Evolutionary conservation across 2,888 invertebrate genomes (phyloP), one percentile per base, ranked within the genome.

Genomic region (Lasioglossum marginatum): DNA sequence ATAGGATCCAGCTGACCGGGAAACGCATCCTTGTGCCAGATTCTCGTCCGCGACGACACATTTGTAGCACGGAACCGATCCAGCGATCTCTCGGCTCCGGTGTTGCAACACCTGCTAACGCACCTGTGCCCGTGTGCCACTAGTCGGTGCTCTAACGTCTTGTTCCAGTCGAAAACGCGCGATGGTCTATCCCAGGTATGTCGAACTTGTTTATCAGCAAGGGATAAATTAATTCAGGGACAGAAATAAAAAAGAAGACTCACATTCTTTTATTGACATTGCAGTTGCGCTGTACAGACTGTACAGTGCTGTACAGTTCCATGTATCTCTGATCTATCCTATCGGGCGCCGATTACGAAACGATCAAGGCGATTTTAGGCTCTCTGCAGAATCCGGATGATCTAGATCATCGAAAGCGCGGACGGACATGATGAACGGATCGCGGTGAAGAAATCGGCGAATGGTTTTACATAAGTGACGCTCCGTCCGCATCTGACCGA

Each of bases 1-100:
- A 82, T 79, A 80, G 76, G 78, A 87, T 84, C 45, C 68, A 57
- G 48, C 72, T 75, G 81, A 86, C 70, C 72, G 82, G 48, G 34
- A 80, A 63, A 76, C 75, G 81, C 83, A 89, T 89, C 89, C 91
- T 91, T 90, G 90, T 88, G 86, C 89, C 79, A 88, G 72, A 90
- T 90, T 73, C 79, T 76, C 76, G 19, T 57, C 74, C 70, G 60
- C 83, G 83, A 88, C 82, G 87, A 89, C 79, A 80, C 79, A 85
- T 87, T 86, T 81, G 84, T 88, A 82, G 71, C 73, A 75, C 80
- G 79, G 79, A 77, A 85, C 79, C 40, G 77, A 77, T 84, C 72
- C 31, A 72, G 66, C 83, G 81, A 87, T 86, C 80, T 52, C 85
- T 70, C 52, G 52, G 52, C 52, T 52, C 52, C 52, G 52, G 8